phyloP scores from a whole-genome alignment of 2,888 invertebrate genomes.

The Amblyjoppa proteus region DNA sequence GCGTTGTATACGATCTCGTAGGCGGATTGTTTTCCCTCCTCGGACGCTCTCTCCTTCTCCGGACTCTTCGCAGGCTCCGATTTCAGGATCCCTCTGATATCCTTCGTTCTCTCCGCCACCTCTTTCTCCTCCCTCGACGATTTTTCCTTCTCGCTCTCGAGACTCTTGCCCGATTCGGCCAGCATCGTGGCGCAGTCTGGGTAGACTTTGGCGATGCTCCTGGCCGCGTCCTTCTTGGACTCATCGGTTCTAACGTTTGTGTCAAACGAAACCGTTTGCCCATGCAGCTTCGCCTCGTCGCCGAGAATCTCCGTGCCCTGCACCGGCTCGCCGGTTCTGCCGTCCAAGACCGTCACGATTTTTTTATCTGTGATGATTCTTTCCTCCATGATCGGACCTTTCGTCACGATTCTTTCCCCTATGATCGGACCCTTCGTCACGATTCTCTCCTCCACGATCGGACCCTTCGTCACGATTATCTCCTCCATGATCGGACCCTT shows the following conservation, averaged over 20 bases:
- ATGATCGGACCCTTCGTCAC: slow-evolving; percentile 61
- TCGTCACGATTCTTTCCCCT: slow-evolving; percentile 44
- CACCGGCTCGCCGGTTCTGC: slow-evolving; percentile 55
- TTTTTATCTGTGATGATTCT: slow-evolving; percentile 25
- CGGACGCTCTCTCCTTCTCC: slow-evolving; percentile 71
- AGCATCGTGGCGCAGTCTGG: slow-evolving; percentile 71
- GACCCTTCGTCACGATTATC: not conserved
- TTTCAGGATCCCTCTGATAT: slow-evolving; percentile 72
- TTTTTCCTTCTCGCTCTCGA: slow-evolving; percentile 85
- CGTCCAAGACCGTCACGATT: slow-evolving; percentile 62
- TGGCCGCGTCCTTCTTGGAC: slow-evolving; percentile 65
- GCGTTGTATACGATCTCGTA: slow-evolving; percentile 79
- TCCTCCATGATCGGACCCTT: slow-evolving; percentile 62
- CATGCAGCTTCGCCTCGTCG: slow-evolving; percentile 64
- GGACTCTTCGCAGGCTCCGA: slow-evolving; percentile 65
- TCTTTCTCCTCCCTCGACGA: slow-evolving; percentile 87
- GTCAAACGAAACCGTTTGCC: slow-evolving; percentile 73
- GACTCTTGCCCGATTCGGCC: slow-evolving; percentile 64
- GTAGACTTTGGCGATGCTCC: slow-evolving; percentile 72
- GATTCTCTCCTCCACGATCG: slow-evolving; percentile 46
- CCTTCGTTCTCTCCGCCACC: slow-evolving; percentile 85
- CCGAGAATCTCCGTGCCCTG: slow-evolving; percentile 46
- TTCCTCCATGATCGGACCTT: slow-evolving; percentile 55
- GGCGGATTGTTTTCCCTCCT: slow-evolving; percentile 70
- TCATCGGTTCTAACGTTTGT: slow-evolving; percentile 72